Percentiles rank a stretch among this genome's conserved stretches.
phyloP scores from a whole-genome alignment of 2,888 invertebrate species.

The Calameuta pallipes region DNA sequence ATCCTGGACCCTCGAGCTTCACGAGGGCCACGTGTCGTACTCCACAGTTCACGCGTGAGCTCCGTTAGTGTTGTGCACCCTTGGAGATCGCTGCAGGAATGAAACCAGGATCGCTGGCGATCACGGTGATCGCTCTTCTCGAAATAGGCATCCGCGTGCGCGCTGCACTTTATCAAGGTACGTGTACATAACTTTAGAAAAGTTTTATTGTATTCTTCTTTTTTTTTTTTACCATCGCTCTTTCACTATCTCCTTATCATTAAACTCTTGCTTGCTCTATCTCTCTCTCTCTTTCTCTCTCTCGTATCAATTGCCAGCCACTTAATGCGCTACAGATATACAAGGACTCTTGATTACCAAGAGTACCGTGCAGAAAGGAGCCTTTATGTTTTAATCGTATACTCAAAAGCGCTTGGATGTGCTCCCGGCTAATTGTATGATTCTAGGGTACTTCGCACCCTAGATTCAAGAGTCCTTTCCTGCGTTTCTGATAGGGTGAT shows the following conservation, averaged over 20 bases:
- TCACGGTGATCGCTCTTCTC: conserved; percentile 11
- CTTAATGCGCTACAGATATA: neutral
- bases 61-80: neutral
- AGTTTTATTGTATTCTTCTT: neutral
- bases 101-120: neutral
- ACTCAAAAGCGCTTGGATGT: neutral
- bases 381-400: neutral
- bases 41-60: neutral
- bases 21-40: neutral
- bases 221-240: neutral
- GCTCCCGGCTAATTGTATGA: neutral
- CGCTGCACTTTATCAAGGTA: conserved; percentile 3
- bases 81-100: conserved; percentile 4
- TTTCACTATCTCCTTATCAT: neutral
- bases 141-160: neutral
- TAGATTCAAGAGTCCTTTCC: neutral
- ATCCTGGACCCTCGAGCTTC: neutral
- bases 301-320: neutral
- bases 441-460: neutral
- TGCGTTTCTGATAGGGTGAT: neutral
- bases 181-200: neutral
- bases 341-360: neutral
- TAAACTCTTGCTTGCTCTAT: too few species aligned
- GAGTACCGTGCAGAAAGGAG: neutral
- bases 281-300: neutral